Evolutionary conservation across 2,113 vertebrate species (phyloP), one percentile per base, ranked within the genome.

Genomic region (Hippopotamus amphibius): DNA sequence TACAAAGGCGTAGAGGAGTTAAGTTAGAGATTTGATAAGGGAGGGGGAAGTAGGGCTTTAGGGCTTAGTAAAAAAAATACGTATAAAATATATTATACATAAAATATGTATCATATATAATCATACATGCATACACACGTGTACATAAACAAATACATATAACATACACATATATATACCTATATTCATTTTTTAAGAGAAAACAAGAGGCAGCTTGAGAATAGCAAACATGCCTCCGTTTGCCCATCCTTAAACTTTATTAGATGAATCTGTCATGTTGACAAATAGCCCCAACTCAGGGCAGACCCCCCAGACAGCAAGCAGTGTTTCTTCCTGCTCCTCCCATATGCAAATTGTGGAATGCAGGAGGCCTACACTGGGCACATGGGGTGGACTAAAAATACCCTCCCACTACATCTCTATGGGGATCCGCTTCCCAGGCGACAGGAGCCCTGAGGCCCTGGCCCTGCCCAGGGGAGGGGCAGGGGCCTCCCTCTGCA

Each of bases 301-400:
- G 53, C 80, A 71, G 88, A 43, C 46, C 17, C 7, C 3, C 69
- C 30, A 30, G 68, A 21, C 19, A 69, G 22, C 59, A 92, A 71
- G 37, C 82, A 57, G 16, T 3, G 59, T 46, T 68, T 26, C 13
- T 43, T 37, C 74, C 59, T 1, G 7, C 50, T 74, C 22, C 19
- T 74, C 66, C 53, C 83, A 24, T 59, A 72, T 41, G 65, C 53
- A 91, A 71, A 86, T 5, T 11, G 26, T 61, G 71, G 80, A 48
- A 72, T 33, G 26, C 66, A 82, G 74, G 92, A 57, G 69, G 71
- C 59, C 90, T 59, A 2, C 5, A 14, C 16, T 0, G 79, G 17
- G 55, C 41, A 30, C 65, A 93, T 74, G 65, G 65, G 65, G 66
- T 28, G 43, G 13, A 61, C 96, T 96, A 85, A 95, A 94, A 94